These are phyloP conservation scores for Eurois occulta DNA, from an alignment of 2,888 invertebrate genomes.

Conservation along the genomic window DNA sequence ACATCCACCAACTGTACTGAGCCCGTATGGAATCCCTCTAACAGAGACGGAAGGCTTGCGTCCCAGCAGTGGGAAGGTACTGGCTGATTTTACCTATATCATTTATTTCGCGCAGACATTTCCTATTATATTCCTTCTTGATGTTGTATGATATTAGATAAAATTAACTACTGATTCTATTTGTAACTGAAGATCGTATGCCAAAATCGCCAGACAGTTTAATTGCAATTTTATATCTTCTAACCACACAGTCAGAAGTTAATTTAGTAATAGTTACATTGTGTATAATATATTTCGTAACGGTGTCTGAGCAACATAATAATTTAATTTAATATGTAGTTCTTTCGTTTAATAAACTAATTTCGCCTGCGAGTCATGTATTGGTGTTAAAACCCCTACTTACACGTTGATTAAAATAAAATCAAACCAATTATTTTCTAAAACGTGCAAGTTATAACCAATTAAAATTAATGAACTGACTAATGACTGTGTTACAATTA, in stretches of 20 bases:
- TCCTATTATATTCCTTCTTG: conserved; percentile 1
- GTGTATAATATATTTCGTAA: conserved; percentile 33
- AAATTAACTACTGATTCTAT: conserved; percentile 41
- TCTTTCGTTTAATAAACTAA: conserved; percentile 10
- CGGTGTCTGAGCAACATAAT: conserved; percentile 32
- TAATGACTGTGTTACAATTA: conserved; percentile 32
- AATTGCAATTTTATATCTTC: conserved; percentile 63
- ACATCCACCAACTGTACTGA: background rate
- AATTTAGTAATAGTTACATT: conserved; percentile 22
- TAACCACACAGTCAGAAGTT: conserved; percentile 45
- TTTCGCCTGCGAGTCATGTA: conserved; percentile 9
- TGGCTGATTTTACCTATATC: background rate
- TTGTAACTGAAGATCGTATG: conserved; percentile 38
- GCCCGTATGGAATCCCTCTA: background rate
- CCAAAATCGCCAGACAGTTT: conserved; percentile 63
- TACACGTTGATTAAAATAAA: conserved; percentile 9
- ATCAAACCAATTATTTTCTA: conserved; percentile 6
- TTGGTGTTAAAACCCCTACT: conserved; percentile 10
- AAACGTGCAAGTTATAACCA: conserved; percentile 19
- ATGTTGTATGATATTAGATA: conserved; percentile 30
- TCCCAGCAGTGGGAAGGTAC: background rate
- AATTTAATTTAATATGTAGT: conserved; percentile 18
- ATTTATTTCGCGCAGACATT: conserved; percentile 1
- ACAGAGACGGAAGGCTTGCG: background rate
- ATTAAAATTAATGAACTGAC: conserved; percentile 43